These are phyloP conservation scores for Sclerurus mexicanus DNA, from an alignment of 2,113 vertebrate species.

Conservation along the genomic window DNA sequence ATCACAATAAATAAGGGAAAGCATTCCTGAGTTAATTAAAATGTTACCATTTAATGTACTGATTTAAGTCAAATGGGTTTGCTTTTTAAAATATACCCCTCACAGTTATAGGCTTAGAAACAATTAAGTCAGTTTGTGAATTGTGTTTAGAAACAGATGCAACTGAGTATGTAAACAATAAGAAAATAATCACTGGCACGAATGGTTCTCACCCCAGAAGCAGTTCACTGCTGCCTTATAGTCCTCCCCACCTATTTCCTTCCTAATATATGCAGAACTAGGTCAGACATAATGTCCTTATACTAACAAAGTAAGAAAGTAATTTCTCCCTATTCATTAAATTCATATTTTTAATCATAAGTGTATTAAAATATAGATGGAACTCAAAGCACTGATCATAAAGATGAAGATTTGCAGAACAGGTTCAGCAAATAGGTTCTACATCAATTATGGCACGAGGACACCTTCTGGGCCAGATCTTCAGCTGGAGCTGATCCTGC, in stretches of 20 bases:
- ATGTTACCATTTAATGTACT: background rate
- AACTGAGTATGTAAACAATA: background rate
- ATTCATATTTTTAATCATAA: background rate
- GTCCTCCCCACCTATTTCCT: background rate
- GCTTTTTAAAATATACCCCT: background rate
- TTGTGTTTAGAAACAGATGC: background rate
- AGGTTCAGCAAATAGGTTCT: background rate
- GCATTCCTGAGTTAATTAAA: constrained; percentile 26
- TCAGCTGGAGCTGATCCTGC: background rate
- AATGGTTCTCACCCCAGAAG: background rate
- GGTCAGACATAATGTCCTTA: background rate
- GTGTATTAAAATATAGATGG: constrained; percentile 2
- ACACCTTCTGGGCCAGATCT: background rate
- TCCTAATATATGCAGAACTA: background rate
- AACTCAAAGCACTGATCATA: background rate
- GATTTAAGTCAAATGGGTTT: background rate
- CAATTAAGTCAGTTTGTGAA: background rate
- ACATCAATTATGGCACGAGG: background rate
- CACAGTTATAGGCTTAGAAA: background rate
- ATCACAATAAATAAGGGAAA: background rate
- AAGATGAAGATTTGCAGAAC: background rate
- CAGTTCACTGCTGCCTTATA: background rate
- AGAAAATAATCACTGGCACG: background rate
- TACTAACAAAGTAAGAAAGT: background rate
- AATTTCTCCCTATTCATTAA: background rate